Evolutionary conservation across 2,797 vertebrate genomes (phyloP).

Genomic region (Coracias cyanogaster): DNA sequence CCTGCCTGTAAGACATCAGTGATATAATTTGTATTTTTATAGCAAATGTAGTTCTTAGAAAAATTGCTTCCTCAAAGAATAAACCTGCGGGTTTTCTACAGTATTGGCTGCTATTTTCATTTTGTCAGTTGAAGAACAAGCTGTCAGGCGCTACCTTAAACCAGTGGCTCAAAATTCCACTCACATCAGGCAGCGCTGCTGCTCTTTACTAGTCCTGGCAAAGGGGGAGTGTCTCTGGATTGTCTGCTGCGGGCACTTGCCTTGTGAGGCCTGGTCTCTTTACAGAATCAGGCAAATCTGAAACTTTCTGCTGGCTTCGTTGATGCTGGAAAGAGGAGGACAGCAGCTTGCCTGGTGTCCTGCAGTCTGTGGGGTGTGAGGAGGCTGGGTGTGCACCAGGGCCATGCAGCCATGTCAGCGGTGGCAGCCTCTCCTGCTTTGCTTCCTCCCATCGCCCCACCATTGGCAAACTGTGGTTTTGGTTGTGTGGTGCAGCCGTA

Average conservation of each 20-base stretch:
- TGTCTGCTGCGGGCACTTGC: fast-evolving
- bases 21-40: background rate
- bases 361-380: fast-evolving
- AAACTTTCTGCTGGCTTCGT: background rate
- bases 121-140: background rate
- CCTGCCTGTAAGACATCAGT: background rate
- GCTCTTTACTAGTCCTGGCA: background rate
- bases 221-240: background rate
- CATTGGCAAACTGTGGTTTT: background rate
- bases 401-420: fast-evolving
- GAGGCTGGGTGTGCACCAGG: background rate
- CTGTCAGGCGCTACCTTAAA: background rate
- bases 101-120: background rate
- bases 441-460: background rate
- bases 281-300: background rate
- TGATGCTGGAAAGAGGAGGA: background rate
- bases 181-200: fast-evolving
- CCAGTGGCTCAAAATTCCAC: fast-evolving
- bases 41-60: background rate
- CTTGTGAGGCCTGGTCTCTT: background rate
- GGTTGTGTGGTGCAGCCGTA: background rate
- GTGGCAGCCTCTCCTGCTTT: background rate
- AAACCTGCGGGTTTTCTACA: background rate
- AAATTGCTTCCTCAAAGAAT: background rate
- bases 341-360: background rate